phyloP scores from a whole-genome alignment of 1,140 invertebrate genomes.

The Conus ventricosus region DNA sequence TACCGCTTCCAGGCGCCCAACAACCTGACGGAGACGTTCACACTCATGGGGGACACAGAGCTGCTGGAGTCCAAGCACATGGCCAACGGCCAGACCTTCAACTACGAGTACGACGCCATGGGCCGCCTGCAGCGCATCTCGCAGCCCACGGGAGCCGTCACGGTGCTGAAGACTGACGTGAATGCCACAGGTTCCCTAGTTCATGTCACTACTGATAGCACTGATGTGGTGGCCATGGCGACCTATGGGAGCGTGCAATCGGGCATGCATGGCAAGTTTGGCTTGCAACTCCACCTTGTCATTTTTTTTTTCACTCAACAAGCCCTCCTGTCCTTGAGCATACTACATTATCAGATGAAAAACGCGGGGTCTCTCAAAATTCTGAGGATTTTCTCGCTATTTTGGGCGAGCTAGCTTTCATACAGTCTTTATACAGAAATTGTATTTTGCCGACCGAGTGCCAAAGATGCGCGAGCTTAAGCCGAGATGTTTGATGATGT shows the following conservation, averaged over 20 bases:
- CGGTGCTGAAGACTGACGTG: slow-evolving; percentile 80
- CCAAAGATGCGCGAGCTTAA: no score
- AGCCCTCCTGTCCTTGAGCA: not conserved
- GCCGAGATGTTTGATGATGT: no score
- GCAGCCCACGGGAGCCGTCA: slow-evolving; percentile 91
- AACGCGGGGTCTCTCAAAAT: no score
- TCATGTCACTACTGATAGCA: slow-evolving; percentile 69
- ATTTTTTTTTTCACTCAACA: not conserved
- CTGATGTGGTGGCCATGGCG: slow-evolving; percentile 70
- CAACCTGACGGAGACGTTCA: slow-evolving; percentile 93
- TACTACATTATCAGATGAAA: not conserved
- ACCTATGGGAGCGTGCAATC: slow-evolving; percentile 74
- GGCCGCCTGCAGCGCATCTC: slow-evolving; percentile 89
- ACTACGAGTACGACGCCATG: slow-evolving; percentile 91
- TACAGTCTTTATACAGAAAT: no score
- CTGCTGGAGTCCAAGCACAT: slow-evolving; percentile 80
- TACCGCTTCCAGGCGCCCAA: slow-evolving; percentile 92
- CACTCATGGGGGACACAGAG: slow-evolving; percentile 92
- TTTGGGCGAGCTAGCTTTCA: no score
- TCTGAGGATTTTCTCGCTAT: no score
- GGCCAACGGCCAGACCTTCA: slow-evolving; percentile 90
- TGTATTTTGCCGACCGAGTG: no score
- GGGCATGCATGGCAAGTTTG: slow-evolving; percentile 73
- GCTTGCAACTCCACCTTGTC: slow-evolving; percentile 53
- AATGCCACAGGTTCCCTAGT: slow-evolving; percentile 72